Evolutionary conservation across 1,140 invertebrate species (phyloP).

Genomic region (Coptotermes formosanus): DNA sequence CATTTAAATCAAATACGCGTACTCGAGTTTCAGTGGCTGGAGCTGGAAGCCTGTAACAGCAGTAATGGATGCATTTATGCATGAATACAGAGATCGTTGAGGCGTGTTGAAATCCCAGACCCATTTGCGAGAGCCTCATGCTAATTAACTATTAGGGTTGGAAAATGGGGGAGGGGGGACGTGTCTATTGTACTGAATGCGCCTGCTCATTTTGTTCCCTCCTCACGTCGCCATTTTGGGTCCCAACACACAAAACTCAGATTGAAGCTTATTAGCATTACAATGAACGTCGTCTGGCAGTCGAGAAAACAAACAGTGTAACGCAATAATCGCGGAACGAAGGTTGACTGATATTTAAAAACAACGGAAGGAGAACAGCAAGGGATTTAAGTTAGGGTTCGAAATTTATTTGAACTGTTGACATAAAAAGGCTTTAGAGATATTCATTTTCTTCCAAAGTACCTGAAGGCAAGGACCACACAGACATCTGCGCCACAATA

Average conservation of each 20-base stretch:
- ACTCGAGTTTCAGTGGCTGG: neutral
- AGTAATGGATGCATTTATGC: constrained; percentile 15
- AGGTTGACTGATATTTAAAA: constrained; percentile 17
- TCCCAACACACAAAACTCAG: constrained; percentile 10
- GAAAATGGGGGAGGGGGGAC: neutral
- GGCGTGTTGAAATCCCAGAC: constrained; percentile 1
- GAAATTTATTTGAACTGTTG: too few species aligned
- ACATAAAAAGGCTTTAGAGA: too few species aligned
- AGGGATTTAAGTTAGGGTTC: neutral
- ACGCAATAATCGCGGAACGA: neutral
- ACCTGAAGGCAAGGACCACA: too few species aligned
- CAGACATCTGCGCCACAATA: too few species aligned
- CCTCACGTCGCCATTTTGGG: constrained; percentile 1
- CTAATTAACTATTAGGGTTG: constrained; percentile 16
- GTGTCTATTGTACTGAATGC: neutral
- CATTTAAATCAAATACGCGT: neutral
- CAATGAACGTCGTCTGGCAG: neutral
- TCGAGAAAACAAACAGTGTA: neutral
- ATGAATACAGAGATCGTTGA: constrained; percentile 15
- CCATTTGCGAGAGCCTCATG: constrained; percentile 9
- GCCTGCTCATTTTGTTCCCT: neutral
- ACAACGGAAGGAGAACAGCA: neutral
- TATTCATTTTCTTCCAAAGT: too few species aligned
- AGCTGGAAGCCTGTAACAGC: neutral
- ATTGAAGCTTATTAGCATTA: constrained; percentile 1